Evolutionary conservation across 2,797 vertebrate genomes (phyloP), one percentile per base, ranked within the genome.

Genomic region (Sorex maritimensis): DNA sequence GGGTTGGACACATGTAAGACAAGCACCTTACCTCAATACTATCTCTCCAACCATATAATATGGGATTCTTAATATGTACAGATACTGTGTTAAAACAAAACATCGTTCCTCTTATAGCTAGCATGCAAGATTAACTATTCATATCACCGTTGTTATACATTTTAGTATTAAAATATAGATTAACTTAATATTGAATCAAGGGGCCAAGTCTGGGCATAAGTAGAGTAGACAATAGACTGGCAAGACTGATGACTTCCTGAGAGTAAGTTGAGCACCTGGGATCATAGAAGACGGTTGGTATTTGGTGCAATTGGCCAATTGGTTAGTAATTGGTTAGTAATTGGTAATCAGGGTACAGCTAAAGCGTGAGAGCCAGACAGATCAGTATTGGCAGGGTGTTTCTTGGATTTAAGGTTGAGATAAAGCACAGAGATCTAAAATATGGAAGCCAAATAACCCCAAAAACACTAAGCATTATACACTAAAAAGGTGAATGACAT

Each of bases 391-490:
- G 41, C 26, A 77, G 10, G 49, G 15, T 75, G 1, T 71, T 46
- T 65, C 44, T 83, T 77, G 41, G 30, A 91, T 46, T 88, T 17
- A 24, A 81, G 52, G 34, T 75, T 84, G 30, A 77, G 74, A 77
- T 30, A 87, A 34, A 7, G 19, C 73, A 44, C 55, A 69, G 68
- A 86, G 9, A 52, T 14, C 44, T 26, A 44, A 65, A 78, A 24
- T 24, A n/a, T 30, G 23, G 81, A 84, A 71, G 71, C n/a, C 46
- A 7, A 44, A 44, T 7, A 44, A 44, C 41, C 41, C 41, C 41
- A 44, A 44, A 44, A 44, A 4, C 41, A 44, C 41, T 44, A 34
- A 34, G 34, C 34, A 7, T 44, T 44, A 44, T 44, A 44, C 41
- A 44, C 41, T 44, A 44, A 44, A 44, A 44, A 44, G 7, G 41